Conservation (phyloP, 2,888 invertebrate genomes). For the Nymphalis urticae region DNA sequence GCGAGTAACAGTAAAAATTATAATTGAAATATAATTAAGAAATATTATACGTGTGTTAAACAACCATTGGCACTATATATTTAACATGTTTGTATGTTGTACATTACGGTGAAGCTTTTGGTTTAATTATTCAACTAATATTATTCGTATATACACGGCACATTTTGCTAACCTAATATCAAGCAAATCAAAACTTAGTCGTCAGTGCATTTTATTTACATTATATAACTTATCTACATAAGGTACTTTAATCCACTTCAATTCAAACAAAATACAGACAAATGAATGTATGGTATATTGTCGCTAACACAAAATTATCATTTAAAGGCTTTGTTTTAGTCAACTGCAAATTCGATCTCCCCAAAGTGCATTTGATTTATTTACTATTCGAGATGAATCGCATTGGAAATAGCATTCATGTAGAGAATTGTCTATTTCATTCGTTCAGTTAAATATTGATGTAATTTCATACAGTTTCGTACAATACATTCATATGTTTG, state of each 20-base stretch:
- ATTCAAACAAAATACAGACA: slow-evolving; percentile 31
- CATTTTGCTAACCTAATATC: slow-evolving; percentile 49
- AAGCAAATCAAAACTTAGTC: slow-evolving; percentile 31
- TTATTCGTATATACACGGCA: slow-evolving; percentile 77
- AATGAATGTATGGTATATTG: slow-evolving; percentile 20
- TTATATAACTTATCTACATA: slow-evolving; percentile 60
- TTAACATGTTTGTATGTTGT: slow-evolving; percentile 62
- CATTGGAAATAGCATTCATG: slow-evolving; percentile 21
- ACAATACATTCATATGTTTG: slow-evolving; percentile 26
- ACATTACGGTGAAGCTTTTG: slow-evolving; percentile 77
- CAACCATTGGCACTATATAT: slow-evolving; percentile 70
- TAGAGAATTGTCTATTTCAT: slow-evolving; percentile 7
- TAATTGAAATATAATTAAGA: slow-evolving; percentile 15
- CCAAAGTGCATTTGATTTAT: slow-evolving; percentile 23
- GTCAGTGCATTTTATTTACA: slow-evolving; percentile 50
- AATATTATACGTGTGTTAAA: slow-evolving; percentile 45
- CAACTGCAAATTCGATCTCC: slow-evolving; percentile 19
- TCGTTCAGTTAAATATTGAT: slow-evolving; percentile 1
- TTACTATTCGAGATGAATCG: slow-evolving; percentile 16
- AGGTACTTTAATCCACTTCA: slow-evolving; percentile 59
- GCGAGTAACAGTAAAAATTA: slow-evolving; percentile 6
- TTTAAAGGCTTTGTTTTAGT: slow-evolving; percentile 12
- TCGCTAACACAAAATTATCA: slow-evolving; percentile 12
- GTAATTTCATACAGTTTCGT: neutral
- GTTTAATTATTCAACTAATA: slow-evolving; percentile 57